phyloP scores from a whole-genome alignment of 2,888 invertebrate species.

The Adineta ricciae region DNA sequence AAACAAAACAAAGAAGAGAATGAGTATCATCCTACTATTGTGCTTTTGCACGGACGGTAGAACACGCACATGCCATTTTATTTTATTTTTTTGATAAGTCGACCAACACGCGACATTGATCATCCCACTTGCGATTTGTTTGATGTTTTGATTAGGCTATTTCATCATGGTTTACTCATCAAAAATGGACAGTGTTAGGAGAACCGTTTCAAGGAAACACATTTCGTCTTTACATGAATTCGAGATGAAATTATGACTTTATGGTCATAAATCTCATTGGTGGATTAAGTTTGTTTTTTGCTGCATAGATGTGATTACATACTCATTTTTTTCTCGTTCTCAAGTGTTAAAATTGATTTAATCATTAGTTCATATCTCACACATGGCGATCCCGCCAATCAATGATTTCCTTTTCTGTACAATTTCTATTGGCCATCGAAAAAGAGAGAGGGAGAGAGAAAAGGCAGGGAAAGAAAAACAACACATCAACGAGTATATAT shows the following conservation, averaged over 20 bases:
- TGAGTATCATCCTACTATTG: neutral
- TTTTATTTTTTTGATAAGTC: neutral
- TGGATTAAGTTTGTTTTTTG: neutral
- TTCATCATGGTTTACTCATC: neutral
- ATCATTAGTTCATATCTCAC: constrained; percentile 9
- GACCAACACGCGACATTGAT: neutral
- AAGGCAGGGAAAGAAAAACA: neutral
- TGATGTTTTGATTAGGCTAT: neutral
- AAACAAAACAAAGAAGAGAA: neutral
- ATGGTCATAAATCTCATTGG: no score
- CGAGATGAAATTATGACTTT: no score
- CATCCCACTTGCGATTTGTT: neutral
- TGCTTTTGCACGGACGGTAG: neutral
- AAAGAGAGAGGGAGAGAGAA: neutral
- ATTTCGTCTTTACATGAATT: no score
- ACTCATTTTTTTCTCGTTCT: neutral
- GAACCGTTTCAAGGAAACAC: no score
- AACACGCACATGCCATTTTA: neutral
- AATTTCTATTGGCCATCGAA: neutral
- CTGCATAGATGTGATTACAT: neutral
- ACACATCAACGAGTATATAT: neutral
- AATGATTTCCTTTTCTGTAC: neutral
- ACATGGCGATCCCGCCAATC: neutral
- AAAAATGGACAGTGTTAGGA: neutral
- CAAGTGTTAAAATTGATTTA: neutral